Evolutionary conservation across 2,888 invertebrate genomes (phyloP), one percentile per base, ranked within the genome.

Genomic region (Drosophila yooni): DNA sequence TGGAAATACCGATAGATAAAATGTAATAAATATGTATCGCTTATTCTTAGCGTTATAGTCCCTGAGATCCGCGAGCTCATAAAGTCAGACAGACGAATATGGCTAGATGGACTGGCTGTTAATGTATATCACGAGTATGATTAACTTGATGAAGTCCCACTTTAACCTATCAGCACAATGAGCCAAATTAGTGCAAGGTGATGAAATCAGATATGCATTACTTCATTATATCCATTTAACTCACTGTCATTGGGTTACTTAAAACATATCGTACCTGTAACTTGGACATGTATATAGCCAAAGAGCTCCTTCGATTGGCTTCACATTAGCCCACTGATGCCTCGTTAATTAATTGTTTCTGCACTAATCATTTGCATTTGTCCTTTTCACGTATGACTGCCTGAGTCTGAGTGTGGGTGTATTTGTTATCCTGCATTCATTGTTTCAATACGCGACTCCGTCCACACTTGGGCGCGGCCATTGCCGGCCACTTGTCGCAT

Each of bases 401-500:
- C 46, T 15, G 21, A 21, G 7, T 7, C 15, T 15, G 43, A 7
- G 21, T 10, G 18, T 40, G 40, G 4, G n/a, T 4, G 43, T 21
- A 43, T 43, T 21, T 43, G 11, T 6, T 11, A 43, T 11, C 11
- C 11, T 21, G 43, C 11, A 21, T 11, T 11, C 21, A 21, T 43
- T 21, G 21, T 43, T 43, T 43, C 11, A 43, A 43, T 21, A 5
- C 11, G 11, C 43, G 11, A 21, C 40, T 43, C 2, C 21, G 43
- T 21, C 18, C 18, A 51, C 29, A n/a, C 3, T 51, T 29, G 33
- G 10, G 33, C 10, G 33, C 10, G 33, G 13, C n/a, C n/a, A 13
- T 38, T 27, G 36, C 0, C 57, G 67, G 54, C 54, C 61, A 53
- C 52, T 38, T 50, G 15, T 7, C 51, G n/a, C 31, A 38, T 33